Conservation (phyloP, 2,113 vertebrate species). For the Acrocephalus kingi region DNA sequence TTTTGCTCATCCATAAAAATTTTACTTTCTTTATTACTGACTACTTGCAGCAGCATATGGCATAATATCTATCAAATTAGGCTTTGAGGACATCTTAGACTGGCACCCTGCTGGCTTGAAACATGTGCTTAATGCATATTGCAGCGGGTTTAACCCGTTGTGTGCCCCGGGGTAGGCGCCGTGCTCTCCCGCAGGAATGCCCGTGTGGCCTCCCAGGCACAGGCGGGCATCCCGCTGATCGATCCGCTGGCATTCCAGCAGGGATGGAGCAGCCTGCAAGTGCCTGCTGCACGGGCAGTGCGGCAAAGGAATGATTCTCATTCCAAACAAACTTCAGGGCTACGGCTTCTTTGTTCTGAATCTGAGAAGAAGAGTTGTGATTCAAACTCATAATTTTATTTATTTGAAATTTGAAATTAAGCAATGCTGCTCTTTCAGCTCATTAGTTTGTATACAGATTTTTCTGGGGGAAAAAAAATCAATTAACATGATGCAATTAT, state of each 20-base stretch:
- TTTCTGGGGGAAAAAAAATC: not conserved
- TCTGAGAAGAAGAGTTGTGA: not conserved
- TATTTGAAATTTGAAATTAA: not conserved
- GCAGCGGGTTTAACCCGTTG: slow-evolving; percentile 78
- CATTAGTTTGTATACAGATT: not conserved
- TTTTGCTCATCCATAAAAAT: slow-evolving; percentile 86
- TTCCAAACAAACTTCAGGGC: not conserved
- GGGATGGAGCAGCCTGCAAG: not conserved
- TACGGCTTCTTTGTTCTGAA: not conserved
- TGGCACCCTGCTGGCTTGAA: slow-evolving; percentile 83
- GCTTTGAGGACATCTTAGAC: slow-evolving; percentile 84
- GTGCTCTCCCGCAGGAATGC: slow-evolving; percentile 2
- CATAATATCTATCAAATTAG: slow-evolving; percentile 89
- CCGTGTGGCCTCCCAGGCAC: not conserved
- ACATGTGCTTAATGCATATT: slow-evolving; percentile 81
- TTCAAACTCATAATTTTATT: not conserved
- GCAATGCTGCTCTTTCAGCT: not conserved
- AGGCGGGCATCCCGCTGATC: not conserved
- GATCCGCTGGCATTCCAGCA: not conserved
- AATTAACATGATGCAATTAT: not conserved
- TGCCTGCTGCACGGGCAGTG: not conserved
- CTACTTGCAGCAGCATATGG: slow-evolving; percentile 80
- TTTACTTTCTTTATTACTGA: slow-evolving; percentile 85
- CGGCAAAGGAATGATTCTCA: not conserved
- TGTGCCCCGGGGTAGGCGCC: slow-evolving; percentile 22